phyloP scores from a whole-genome alignment of 2,888 invertebrate species.

The Agelastica alni region DNA sequence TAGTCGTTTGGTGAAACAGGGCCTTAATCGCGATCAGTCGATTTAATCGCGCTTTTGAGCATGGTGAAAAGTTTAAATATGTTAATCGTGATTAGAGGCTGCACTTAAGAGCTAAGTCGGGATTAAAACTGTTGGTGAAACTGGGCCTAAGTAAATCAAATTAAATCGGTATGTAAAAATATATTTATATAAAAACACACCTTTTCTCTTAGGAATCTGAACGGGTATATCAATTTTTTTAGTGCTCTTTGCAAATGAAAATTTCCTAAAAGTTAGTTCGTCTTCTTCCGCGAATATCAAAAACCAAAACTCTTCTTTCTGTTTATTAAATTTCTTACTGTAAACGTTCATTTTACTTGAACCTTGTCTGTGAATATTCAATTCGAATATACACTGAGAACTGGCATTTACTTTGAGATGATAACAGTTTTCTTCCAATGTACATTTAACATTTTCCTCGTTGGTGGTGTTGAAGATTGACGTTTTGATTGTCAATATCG shows the following conservation, averaged over 20 bases:
- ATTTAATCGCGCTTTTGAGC: no score
- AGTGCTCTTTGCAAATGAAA: slow-evolving; percentile 62
- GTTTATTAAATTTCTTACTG: slow-evolving; percentile 88
- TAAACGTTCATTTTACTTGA: slow-evolving; percentile 61
- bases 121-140: no score
- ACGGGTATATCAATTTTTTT: slow-evolving; percentile 61
- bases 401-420: slow-evolving; percentile 19
- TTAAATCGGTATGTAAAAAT: no score
- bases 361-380: slow-evolving; percentile 46
- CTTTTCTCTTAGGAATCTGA: slow-evolving; percentile 62
- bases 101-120: no score
- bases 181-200: slow-evolving; percentile 51
- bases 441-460: slow-evolving; percentile 18
- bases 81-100: no score
- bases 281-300: slow-evolving; percentile 75
- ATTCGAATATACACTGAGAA: slow-evolving; percentile 44
- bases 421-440: slow-evolving; percentile 17
- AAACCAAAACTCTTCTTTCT: slow-evolving; percentile 97
- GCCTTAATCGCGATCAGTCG: no score
- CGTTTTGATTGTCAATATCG: slow-evolving; percentile 46
- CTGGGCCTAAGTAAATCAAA: no score
- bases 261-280: slow-evolving; percentile 80
- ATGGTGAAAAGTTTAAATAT: no score
- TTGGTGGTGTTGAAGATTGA: slow-evolving; percentile 34
- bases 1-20: no score